These are phyloP conservation scores for Liparis tanakae DNA, from an alignment of 2,797 vertebrate species.

Conservation along the genomic window DNA sequence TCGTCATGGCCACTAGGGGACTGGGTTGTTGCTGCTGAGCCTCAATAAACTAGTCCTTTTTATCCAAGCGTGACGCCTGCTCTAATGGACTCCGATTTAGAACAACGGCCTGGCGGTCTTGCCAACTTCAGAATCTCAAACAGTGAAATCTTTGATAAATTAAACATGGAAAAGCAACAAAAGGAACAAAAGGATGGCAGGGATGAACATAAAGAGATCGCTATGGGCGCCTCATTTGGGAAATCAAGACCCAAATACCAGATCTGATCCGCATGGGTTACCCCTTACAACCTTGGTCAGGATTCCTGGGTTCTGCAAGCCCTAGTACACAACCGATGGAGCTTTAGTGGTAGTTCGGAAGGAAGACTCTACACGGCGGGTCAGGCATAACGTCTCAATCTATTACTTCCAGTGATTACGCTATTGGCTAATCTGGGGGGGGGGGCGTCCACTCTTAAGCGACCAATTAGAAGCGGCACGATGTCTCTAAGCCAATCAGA, in stretches of 20 bases:
- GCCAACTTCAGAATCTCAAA: constrained; percentile 29
- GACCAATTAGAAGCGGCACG: too few relatives aligned
- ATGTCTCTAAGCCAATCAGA: too few relatives aligned
- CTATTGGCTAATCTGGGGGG: too few relatives aligned
- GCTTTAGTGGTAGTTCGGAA: too few relatives aligned
- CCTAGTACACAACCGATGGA: constrained; percentile 7
- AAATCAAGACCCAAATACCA: constrained; percentile 72
- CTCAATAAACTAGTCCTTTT: neutral
- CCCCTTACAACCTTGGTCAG: constrained; percentile 57
- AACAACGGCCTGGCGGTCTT: neutral
- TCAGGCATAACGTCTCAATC: too few relatives aligned
- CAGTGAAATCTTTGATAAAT: constrained; percentile 63
- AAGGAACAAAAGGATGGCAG: constrained; percentile 55
- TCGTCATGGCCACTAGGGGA: constrained; percentile 6
- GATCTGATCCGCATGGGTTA: constrained; percentile 80
- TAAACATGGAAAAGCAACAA: constrained; percentile 51
- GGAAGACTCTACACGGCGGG: too few relatives aligned
- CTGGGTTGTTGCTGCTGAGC: constrained; percentile 7
- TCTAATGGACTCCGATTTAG: neutral
- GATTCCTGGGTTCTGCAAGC: constrained; percentile 34
- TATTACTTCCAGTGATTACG: too few relatives aligned
- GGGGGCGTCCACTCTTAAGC: too few relatives aligned
- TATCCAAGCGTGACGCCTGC: constrained; percentile 20
- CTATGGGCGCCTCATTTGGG: constrained; percentile 70
- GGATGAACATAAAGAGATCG: constrained; percentile 72